Evolutionary conservation across 1,140 invertebrate species (phyloP), one percentile per base, ranked within the genome.

Genomic region (Drosophila nigrodunni): DNA sequence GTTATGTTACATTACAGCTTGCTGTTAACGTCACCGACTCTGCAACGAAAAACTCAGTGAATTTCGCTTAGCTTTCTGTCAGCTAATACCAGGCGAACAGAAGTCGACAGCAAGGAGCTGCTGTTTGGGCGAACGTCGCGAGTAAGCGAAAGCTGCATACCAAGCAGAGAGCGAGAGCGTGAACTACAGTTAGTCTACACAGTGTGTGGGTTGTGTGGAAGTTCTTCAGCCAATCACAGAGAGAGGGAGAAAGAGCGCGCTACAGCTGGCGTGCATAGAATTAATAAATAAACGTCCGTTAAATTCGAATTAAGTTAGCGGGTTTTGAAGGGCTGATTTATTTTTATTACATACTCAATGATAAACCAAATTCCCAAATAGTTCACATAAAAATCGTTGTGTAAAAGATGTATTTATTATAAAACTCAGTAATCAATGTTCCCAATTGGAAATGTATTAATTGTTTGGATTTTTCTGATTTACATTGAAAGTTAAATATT

Each of bases 351-450:
- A 2, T 30, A 30, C 25, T 30, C 25, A 5, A 30, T 30, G 25
- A 30, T 30, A 30, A 30, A 30, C 25, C 25, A 30, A 30, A 6
- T 3, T 35, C 58, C 58, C 58, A 60, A 9, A 43, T 34, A 15
- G 18, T 43, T 30, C 30, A 7, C 10, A 37, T 7, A 30, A 59
- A 35, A 34, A 61, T 21, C n/a, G 13, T 21, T 49, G 44, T 55
- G 39, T 65, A 35, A 71, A 71, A 64, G 60, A 64, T 18, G 47
- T 66, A 39, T 47, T 66, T 72, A 58, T 72, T 66, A 66, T 66
- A 66, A 66, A 66, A 72, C 61, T 72, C 52, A 35, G 10, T 66
- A 58, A 50, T 58, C 13, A 35, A 58, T 66, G 39, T 47, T 13
- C 54, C 47, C 11, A 30, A 13, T 62, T 52, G 60, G 34, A 64